Conservation (phyloP, 2,797 vertebrate species). For the Harpagifer antarcticus region DNA sequence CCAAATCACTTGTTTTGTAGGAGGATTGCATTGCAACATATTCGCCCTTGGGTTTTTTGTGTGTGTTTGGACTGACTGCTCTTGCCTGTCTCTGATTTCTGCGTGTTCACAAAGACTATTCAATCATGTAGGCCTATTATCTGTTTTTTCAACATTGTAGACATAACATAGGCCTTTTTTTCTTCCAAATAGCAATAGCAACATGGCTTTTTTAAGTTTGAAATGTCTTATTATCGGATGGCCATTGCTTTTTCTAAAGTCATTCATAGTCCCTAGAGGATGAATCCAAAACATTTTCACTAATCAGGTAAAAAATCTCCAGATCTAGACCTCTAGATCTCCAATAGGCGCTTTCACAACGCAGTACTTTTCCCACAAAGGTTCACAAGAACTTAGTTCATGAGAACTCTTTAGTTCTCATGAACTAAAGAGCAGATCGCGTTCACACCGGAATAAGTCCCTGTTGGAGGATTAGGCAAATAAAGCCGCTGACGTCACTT, state of each 20-base stretch:
- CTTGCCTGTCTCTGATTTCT: neutral
- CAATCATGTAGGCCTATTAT: neutral
- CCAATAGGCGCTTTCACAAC: too few relatives aligned
- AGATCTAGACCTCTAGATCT: neutral
- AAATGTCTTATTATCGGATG: neutral
- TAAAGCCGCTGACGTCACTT: too few relatives aligned
- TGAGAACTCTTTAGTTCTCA: too few relatives aligned
- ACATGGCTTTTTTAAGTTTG: neutral
- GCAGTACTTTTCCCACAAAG: too few relatives aligned
- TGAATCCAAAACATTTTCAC: neutral
- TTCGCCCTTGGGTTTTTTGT: neutral
- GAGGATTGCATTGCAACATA: neutral
- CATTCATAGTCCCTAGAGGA: neutral
- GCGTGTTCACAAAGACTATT: constrained; percentile 4
- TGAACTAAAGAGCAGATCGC: too few relatives aligned
- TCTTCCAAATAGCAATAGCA: neutral
- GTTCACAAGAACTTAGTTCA: too few relatives aligned
- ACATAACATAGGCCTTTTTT: neutral
- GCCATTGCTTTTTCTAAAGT: neutral
- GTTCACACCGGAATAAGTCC: too few relatives aligned
- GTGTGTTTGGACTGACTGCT: constrained; percentile 1
- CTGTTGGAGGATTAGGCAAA: too few relatives aligned
- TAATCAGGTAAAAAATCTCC: neutral
- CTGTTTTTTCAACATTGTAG: neutral
- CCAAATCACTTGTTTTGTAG: neutral